A percentile compares a stretch with the other conserved stretches of the same genome.
Conservation (phyloP, 1,140 invertebrate genomes). For the Tetranychus cinnabarinus region DNA sequence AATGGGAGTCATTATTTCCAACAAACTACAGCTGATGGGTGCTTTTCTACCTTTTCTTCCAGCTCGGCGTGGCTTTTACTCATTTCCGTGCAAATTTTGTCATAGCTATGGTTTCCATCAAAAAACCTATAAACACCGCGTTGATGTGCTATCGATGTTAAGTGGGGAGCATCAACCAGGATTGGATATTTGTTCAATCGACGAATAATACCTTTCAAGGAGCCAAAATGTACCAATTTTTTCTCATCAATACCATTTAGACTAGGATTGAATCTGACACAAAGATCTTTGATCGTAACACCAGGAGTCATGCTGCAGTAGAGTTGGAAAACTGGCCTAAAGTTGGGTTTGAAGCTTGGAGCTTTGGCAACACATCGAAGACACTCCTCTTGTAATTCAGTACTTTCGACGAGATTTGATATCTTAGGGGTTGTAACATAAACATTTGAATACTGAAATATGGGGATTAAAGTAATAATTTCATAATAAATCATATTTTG, state of each 20-base stretch:
- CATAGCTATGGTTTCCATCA: conserved; percentile 49
- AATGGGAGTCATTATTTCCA: conserved; percentile 35
- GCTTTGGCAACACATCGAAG: conserved; percentile 40
- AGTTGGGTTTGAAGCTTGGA: conserved; percentile 29
- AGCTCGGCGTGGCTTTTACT: conserved; percentile 41
- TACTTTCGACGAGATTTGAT: conserved; percentile 31
- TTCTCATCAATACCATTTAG: conserved; percentile 32
- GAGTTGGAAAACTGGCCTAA: conserved; percentile 50
- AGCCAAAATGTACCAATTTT: conserved; percentile 70
- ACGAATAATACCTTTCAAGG: conserved; percentile 49
- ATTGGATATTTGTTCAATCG: conserved; percentile 43
- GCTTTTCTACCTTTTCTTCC: conserved; percentile 59
- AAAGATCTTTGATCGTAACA: conserved; percentile 57
- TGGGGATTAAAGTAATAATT: conserved; percentile 53
- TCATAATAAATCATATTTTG: conserved; percentile 71
- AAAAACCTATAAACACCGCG: conserved; percentile 32
- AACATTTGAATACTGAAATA: conserved; percentile 81
- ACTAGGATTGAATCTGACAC: conserved; percentile 48
- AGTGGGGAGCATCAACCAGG: not conserved
- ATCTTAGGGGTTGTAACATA: conserved; percentile 58
- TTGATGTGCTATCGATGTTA: conserved; percentile 3
- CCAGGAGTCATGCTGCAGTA: conserved; percentile 61
- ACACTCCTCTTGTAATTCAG: conserved; percentile 44
- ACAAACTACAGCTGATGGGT: conserved; percentile 54
- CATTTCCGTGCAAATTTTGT: conserved; percentile 71